A percentile compares a stretch with the other conserved stretches of the same genome.
Conservation (phyloP, 2,888 invertebrate genomes). For the Platycnemis pennipes region DNA sequence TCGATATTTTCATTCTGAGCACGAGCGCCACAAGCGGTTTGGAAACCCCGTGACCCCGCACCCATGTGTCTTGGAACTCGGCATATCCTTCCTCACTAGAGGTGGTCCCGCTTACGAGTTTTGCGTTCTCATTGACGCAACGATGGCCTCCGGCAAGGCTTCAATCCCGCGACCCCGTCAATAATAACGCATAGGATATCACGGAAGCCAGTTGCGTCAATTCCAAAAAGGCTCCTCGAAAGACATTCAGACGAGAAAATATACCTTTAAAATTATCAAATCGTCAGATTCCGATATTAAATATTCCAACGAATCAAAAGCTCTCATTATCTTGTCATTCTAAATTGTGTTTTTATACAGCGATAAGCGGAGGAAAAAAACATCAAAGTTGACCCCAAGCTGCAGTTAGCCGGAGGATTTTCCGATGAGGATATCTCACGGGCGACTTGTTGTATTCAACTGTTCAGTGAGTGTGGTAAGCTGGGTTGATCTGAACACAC, state of each 20-base stretch:
- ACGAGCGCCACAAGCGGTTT: neutral
- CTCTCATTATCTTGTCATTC: neutral
- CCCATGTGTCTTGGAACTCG: neutral
- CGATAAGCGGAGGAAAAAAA: neutral
- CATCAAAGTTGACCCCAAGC: neutral
- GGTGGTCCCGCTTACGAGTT: neutral
- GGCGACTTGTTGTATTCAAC: neutral
- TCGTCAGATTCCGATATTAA: neutral
- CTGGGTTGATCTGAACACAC: neutral
- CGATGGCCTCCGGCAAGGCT: neutral
- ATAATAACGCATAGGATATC: neutral
- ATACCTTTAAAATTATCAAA: neutral
- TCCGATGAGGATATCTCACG: neutral
- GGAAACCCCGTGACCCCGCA: neutral
- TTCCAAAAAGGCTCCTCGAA: neutral
- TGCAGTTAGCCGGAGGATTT: neutral
- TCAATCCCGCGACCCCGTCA: neutral
- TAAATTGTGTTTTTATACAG: neutral
- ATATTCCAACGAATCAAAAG: neutral
- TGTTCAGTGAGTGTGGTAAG: neutral
- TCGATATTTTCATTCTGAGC: neutral
- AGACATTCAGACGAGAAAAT: neutral
- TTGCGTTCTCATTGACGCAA: neutral
- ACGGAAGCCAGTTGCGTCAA: neutral
- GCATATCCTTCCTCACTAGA: neutral